These are phyloP conservation scores for Petroica traversi DNA, from an alignment of 2,113 vertebrate genomes.

Conservation along the genomic window DNA sequence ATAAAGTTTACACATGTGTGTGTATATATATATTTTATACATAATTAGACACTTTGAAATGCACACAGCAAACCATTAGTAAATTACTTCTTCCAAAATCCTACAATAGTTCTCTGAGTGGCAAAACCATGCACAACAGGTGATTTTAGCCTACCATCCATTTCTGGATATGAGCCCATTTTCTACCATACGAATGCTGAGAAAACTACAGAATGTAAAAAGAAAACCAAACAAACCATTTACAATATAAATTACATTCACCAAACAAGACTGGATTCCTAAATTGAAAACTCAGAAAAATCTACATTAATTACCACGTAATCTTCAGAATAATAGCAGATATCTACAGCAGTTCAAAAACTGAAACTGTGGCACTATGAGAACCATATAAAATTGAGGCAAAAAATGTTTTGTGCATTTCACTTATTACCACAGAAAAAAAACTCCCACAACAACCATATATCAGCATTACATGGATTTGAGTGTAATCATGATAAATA, in stretches of 20 bases:
- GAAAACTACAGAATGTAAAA: slow-evolving; percentile 79
- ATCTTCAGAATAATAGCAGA: not conserved
- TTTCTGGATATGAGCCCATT: slow-evolving; percentile 97
- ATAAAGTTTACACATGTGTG: not conserved
- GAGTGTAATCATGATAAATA: not conserved
- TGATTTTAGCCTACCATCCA: slow-evolving; percentile 92
- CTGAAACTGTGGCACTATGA: not conserved
- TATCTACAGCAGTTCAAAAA: not conserved
- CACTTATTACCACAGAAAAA: not conserved
- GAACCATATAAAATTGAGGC: not conserved
- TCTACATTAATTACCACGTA: not conserved
- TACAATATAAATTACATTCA: not conserved
- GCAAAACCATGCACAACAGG: slow-evolving; percentile 67
- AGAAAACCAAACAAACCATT: slow-evolving; percentile 24
- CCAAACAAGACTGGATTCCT: not conserved
- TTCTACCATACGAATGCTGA: slow-evolving; percentile 86
- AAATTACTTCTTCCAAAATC: slow-evolving; percentile 54
- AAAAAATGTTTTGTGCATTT: not conserved
- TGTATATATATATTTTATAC: not conserved
- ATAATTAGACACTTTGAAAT: not conserved
- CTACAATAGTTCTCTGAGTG: slow-evolving; percentile 42
- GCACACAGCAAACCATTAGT: slow-evolving; percentile 69
- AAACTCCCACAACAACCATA: fast-evolving
- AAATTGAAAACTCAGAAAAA: not conserved
- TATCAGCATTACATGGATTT: not conserved